These are phyloP conservation scores for Meloidogyne floridensis DNA, from an alignment of 1,140 invertebrate species.

Conservation along the genomic window DNA sequence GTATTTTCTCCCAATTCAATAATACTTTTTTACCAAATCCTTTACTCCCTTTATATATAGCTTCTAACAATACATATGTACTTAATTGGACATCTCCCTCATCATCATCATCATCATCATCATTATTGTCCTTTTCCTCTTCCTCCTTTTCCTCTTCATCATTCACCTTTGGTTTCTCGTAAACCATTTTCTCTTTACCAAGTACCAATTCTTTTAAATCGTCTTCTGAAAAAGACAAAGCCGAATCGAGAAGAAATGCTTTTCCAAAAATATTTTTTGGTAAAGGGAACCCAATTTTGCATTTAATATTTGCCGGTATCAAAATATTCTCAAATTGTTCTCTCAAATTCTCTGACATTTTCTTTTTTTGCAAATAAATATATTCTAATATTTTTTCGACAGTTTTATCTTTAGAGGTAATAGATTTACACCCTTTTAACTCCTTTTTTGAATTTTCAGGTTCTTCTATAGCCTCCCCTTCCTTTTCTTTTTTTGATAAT, in stretches of 20 bases:
- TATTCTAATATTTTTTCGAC: neutral
- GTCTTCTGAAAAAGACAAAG: neutral
- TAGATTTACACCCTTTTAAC: neutral
- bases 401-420: neutral
- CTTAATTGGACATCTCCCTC: slow-evolving; percentile 1
- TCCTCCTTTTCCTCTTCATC: neutral
- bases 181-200: slow-evolving; percentile 1
- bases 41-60: slow-evolving; percentile 6
- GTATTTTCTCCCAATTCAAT: neutral
- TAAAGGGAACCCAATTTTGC: neutral
- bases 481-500: neutral
- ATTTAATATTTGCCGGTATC: slow-evolving; percentile 44
- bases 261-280: slow-evolving; percentile 9
- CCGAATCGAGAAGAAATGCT: neutral
- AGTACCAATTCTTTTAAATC: neutral
- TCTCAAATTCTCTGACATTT: neutral
- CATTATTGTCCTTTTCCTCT: neutral
- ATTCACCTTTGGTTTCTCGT: neutral
- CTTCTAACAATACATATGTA: neutral
- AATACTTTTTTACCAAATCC: neutral
- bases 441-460: neutral
- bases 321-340: neutral
- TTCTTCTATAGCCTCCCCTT: neutral
- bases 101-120: neutral
- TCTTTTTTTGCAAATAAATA: neutral